Evolutionary conservation across 2,113 vertebrate species (phyloP).

Genomic region (Lophius piscatorius): DNA sequence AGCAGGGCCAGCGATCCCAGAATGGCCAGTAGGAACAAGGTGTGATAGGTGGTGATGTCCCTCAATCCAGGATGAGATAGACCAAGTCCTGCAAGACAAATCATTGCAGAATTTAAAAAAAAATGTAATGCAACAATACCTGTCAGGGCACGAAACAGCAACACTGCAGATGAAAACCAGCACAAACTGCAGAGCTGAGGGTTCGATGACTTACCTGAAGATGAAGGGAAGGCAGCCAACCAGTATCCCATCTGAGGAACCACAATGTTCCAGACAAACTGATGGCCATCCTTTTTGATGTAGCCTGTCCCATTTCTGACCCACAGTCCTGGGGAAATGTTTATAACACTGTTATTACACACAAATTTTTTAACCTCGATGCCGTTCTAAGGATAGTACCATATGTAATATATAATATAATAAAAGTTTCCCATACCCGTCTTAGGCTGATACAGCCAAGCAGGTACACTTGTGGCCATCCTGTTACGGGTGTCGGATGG

Average conservation of each 20-base stretch:
- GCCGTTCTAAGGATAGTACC: background rate
- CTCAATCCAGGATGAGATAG: slow-evolving; percentile 86
- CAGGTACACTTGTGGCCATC: slow-evolving; percentile 85
- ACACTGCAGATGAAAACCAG: background rate
- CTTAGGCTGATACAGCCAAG: slow-evolving; percentile 89
- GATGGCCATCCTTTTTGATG: slow-evolving; percentile 87
- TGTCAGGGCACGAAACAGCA: background rate
- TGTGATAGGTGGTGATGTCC: slow-evolving; percentile 95
- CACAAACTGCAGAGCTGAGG: background rate
- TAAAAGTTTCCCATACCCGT: slow-evolving; percentile 75
- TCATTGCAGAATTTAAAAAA: background rate
- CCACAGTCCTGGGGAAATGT: slow-evolving; percentile 84
- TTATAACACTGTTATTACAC: background rate
- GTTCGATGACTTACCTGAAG: slow-evolving; percentile 70
- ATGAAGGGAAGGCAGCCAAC: slow-evolving; percentile 89
- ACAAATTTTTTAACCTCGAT: too few relatives aligned
- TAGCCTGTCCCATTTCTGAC: slow-evolving; percentile 88
- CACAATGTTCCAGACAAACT: slow-evolving; percentile 87
- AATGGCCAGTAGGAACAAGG: slow-evolving; percentile 95
- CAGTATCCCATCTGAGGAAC: slow-evolving; percentile 91
- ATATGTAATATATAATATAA: background rate
- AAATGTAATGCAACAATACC: too few relatives aligned
- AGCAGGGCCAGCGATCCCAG: slow-evolving; percentile 91
- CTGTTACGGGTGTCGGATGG: slow-evolving; percentile 81
- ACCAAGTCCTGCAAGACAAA: slow-evolving; percentile 81